Evolutionary conservation across 2,797 vertebrate species (phyloP).

Genomic region (Pseudochromis fuscus): DNA sequence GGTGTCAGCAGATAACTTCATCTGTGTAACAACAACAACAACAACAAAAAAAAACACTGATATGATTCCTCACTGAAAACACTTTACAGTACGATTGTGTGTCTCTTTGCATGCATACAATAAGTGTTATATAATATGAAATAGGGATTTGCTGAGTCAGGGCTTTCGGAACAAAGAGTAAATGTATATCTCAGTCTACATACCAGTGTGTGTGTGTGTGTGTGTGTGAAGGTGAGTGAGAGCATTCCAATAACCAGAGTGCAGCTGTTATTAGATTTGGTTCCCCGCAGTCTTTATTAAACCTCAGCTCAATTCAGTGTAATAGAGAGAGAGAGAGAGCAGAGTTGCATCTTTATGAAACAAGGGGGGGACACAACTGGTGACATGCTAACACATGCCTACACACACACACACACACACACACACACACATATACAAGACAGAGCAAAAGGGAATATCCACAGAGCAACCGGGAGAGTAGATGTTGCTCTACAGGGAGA

Average conservation of each 20-base stretch:
- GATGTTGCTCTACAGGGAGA: not conserved
- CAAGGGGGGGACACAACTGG: conserved; percentile 40
- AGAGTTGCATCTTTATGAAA: conserved; percentile 66
- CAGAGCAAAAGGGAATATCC: not conserved
- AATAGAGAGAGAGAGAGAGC: conserved; percentile 66
- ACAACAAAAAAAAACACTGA: not conserved
- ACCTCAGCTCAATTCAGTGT: conserved; percentile 66
- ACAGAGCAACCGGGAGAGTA: conserved; percentile 2
- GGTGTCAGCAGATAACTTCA: no score
- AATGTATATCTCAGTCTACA: conserved; percentile 31
- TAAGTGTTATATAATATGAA: conserved; percentile 30
- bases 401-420: conserved; percentile 15
- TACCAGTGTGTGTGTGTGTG: conserved; percentile 8
- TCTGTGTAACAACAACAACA: no score
- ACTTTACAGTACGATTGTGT: not conserved
- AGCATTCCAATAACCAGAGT: conserved; percentile 78
- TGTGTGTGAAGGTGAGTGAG: conserved; percentile 58
- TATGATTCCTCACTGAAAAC: conserved; percentile 18
- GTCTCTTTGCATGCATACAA: conserved; percentile 15
- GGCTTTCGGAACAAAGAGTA: conserved; percentile 38
- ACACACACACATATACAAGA: conserved; percentile 6
- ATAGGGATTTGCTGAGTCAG: conserved; percentile 46
- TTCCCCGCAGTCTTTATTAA: conserved; percentile 76
- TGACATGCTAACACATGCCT: conserved; percentile 38
- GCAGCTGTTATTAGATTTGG: conserved; percentile 79